A percentile compares a stretch with the other conserved stretches of the same genome.
Conservation (phyloP, 2,113 vertebrate genomes). For the Polypterus bichir region DNA sequence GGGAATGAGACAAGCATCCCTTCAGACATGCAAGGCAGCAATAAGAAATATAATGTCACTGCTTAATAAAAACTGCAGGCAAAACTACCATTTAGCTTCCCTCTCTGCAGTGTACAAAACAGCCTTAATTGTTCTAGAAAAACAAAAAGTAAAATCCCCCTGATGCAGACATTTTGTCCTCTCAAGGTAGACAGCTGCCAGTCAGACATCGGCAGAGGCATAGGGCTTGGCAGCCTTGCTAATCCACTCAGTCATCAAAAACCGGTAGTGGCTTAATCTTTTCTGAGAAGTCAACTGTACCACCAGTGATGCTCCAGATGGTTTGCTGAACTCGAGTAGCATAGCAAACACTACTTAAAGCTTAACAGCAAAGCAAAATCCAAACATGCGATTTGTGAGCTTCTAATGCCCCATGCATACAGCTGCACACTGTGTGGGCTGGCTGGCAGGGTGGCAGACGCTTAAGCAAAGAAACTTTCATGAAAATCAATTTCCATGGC, state of each 20-base stretch:
- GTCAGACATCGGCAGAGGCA: slow-evolving; percentile 25
- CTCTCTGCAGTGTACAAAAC: no score
- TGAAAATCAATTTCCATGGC: neutral
- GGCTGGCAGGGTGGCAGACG: neutral
- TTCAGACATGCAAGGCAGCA: no score
- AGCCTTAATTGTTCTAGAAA: neutral
- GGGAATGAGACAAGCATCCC: no score
- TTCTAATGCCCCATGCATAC: neutral
- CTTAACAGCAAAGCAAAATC: slow-evolving; percentile 18
- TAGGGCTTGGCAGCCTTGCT: slow-evolving; percentile 33
- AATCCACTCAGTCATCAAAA: slow-evolving; percentile 48
- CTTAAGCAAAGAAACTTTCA: no score
- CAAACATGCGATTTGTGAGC: neutral
- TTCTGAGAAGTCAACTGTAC: slow-evolving; percentile 28
- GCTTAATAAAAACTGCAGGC: no score
- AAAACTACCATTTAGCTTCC: no score
- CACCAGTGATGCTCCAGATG: slow-evolving; percentile 17
- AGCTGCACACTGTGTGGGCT: slow-evolving; percentile 1
- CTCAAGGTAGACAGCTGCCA: slow-evolving; percentile 22
- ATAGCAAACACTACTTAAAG: slow-evolving; percentile 10
- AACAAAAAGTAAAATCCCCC: neutral
- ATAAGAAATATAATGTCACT: no score
- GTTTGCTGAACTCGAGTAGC: slow-evolving; percentile 25
- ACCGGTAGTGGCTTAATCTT: slow-evolving; percentile 50
- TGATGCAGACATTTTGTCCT: neutral